Conservation (phyloP, 2,797 vertebrate genomes). For the Limosa lapponica region DNA sequence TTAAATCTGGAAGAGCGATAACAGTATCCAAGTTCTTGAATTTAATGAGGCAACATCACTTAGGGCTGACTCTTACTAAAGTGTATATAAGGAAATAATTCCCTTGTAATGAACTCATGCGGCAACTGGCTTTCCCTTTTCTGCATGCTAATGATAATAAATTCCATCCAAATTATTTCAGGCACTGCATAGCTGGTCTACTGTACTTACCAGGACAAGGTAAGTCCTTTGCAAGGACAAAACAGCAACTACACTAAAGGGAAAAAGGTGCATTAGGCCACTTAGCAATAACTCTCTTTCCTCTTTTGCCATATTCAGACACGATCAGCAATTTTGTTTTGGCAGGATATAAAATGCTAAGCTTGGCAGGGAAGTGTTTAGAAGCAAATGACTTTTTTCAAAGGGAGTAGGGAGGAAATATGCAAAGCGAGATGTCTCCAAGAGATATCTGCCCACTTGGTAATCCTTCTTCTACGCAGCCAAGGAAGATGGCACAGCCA, state of each 20-base stretch:
- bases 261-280: neutral
- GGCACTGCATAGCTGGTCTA: neutral
- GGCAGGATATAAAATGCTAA: neutral
- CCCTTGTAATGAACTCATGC: neutral
- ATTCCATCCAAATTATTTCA: slow-evolving; percentile 9
- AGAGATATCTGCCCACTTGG: neutral
- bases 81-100: slow-evolving; percentile 32
- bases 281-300: neutral
- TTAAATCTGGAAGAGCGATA: neutral
- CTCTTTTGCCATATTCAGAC: neutral
- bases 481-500: neutral
- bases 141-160: slow-evolving; percentile 18
- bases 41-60: slow-evolving; percentile 27
- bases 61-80: slow-evolving; percentile 14
- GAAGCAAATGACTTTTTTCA: neutral
- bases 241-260: neutral
- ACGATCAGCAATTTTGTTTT: accelerated
- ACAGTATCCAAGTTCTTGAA: neutral
- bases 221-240: neutral
- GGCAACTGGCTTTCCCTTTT: neutral
- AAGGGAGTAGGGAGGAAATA: neutral
- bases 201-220: neutral
- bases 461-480: neutral
- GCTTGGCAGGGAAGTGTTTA: neutral
- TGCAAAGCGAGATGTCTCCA: neutral